Conservation (phyloP, 2,113 vertebrate genomes). For the Cyphomyrus plagiostoma region DNA sequence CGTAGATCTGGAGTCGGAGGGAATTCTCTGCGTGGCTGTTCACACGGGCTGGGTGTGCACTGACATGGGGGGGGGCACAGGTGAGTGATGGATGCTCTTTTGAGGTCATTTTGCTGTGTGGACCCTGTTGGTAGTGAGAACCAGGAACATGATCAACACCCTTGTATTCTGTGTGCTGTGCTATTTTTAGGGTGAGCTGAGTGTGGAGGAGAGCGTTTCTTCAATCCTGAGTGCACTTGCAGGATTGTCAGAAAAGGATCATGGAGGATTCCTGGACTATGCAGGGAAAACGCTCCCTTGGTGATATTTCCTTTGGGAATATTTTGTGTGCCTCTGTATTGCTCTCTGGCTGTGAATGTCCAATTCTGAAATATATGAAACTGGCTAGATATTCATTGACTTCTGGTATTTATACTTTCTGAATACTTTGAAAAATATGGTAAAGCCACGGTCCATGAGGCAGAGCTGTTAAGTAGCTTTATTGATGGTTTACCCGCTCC, state of each 20-base stretch:
- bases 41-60: too few relatives aligned
- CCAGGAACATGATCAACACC: too few relatives aligned
- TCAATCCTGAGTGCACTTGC: constrained; percentile 34
- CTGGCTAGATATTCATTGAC: not conserved
- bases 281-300: constrained; percentile 38
- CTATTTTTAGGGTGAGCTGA: constrained; percentile 5
- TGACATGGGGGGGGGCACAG: too few relatives aligned
- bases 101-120: too few relatives aligned
- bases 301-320: constrained; percentile 24
- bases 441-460: not conserved
- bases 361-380: not conserved
- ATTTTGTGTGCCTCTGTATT: not conserved
- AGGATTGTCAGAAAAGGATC: constrained; percentile 37
- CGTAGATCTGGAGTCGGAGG: too few relatives aligned
- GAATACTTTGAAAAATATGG: not conserved
- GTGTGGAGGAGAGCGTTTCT: constrained; percentile 39
- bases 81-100: too few relatives aligned
- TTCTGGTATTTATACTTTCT: not conserved
- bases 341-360: not conserved
- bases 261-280: constrained; percentile 38
- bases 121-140: too few relatives aligned
- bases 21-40: too few relatives aligned
- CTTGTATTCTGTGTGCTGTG: not conserved
- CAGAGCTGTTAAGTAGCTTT: not conserved
- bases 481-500: not conserved